phyloP scores from a whole-genome alignment of 2,888 invertebrate species.

The Eupelmus urozonus region DNA sequence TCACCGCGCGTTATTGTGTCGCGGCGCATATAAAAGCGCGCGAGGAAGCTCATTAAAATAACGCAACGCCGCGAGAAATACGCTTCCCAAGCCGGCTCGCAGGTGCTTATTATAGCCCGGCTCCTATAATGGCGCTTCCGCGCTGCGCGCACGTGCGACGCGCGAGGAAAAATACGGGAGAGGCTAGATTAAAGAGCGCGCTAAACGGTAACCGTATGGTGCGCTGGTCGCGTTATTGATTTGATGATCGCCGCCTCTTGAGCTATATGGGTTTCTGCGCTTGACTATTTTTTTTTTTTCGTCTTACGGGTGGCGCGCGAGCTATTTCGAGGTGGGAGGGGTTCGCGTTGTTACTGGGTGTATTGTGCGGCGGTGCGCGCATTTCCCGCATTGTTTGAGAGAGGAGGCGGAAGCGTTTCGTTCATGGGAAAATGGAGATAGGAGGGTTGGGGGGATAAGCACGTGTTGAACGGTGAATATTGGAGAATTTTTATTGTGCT shows the following conservation, averaged over 20 bases:
- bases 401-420: too few species aligned
- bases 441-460: too few species aligned
- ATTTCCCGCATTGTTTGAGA: background rate
- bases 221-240: conserved; percentile 21
- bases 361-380: background rate
- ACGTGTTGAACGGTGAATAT: too few species aligned
- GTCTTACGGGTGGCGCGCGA: background rate
- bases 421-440: too few species aligned
- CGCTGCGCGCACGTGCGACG: conserved; percentile 3
- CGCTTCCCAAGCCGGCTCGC: conserved; percentile 38
- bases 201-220: background rate
- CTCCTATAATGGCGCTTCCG: conserved; percentile 21
- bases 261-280: too few species aligned
- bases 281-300: background rate
- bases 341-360: too few species aligned
- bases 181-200: conserved; percentile 24
- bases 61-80: conserved; percentile 22
- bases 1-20: conserved; percentile 9
- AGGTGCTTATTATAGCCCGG: conserved; percentile 63
- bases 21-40: background rate
- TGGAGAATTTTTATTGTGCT: too few species aligned
- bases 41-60: conserved; percentile 48
- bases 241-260: too few species aligned
- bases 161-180: background rate
- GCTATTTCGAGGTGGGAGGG: too few species aligned